phyloP scores from a whole-genome alignment of 1,140 invertebrate species.

The Caenorhabditis briggsae region DNA sequence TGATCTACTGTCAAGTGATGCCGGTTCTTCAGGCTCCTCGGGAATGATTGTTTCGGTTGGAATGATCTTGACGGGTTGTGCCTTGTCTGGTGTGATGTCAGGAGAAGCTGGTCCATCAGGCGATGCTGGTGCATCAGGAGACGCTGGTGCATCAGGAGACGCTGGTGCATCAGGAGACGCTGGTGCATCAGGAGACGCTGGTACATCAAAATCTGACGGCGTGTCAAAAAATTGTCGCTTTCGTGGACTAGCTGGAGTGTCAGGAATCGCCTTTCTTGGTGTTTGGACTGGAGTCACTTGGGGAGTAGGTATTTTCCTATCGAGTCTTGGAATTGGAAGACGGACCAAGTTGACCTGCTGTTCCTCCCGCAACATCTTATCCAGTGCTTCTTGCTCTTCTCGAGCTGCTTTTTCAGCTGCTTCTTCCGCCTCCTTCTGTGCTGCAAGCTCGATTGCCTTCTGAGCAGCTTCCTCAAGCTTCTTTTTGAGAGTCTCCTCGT shows the following conservation, averaged over 20 bases:
- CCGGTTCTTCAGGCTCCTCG: too few species aligned
- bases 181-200: too few species aligned
- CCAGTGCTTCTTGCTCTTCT: not conserved
- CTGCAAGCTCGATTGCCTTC: not conserved
- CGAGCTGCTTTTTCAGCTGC: not conserved
- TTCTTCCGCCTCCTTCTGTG: not conserved
- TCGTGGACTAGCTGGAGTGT: too few species aligned
- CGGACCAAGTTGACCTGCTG: not conserved
- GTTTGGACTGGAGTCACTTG: not conserved
- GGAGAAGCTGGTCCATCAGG: conserved; percentile 8
- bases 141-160: not conserved
- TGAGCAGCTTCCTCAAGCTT: not conserved
- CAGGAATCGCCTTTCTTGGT: not conserved
- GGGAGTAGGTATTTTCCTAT: too few species aligned
- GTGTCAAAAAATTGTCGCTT: too few species aligned
- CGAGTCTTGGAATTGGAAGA: not conserved
- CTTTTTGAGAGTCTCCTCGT: not conserved
- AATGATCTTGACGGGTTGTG: conserved; percentile 22
- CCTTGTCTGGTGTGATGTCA: not conserved
- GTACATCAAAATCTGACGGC: too few species aligned
- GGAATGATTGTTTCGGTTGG: conserved; percentile 7
- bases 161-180: not conserved
- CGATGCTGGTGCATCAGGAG: not conserved
- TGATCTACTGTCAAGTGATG: not conserved
- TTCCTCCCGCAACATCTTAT: too few species aligned